Base-by-base conservation (phyloP, 1,140 invertebrate species). In the Hirudo medicinalis region DNA sequence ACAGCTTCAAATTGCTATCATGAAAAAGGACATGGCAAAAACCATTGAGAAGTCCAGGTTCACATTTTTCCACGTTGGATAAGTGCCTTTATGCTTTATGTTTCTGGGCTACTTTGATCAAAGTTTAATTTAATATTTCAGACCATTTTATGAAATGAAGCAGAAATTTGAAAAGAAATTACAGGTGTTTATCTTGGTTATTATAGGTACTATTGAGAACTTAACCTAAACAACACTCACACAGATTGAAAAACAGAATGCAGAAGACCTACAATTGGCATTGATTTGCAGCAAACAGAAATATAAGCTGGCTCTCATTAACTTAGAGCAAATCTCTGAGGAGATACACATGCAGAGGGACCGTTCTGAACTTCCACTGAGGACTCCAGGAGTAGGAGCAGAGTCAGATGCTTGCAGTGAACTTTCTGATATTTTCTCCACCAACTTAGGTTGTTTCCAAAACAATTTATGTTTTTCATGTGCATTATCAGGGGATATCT, bases 21-120 rank as follows among this genome's bases (percentile, higher is more conserved):
- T 91, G 32, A 88, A 90, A 78, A 89, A 90, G 76, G 87, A 88
- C 74, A 84, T 91, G 55, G 87, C 87, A 75, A 85, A 87, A 66
- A 87, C 87, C 76, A 90, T 92, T 54, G 83, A 86, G 25, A 92
- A 89, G 80, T 87, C 87, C 22, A 86, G 75, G 78, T 77, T 49
- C 0, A 17, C 15, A 49, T 49, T 49, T 49, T 49, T 2, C 13
- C 43, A 49, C 15, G 13, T 49, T 0, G 11, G 9, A 15, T n/a
- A n/a, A n/a, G n/a, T n/a, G n/a, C 43, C 22, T 63, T 63, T 63
- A 25, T 63, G 29, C 17, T 63, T 63, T 63, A 63, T 6, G 22
- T 63, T 13, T 19, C 19, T n/a, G 22, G 1, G 3, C 19, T 11
- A 15, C 0, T 11, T 63, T 63, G 9, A 25, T 63, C 9, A 25